Evolutionary conservation across 2,113 vertebrate species (phyloP).

Genomic region (Megaleporinus macrocephalus): DNA sequence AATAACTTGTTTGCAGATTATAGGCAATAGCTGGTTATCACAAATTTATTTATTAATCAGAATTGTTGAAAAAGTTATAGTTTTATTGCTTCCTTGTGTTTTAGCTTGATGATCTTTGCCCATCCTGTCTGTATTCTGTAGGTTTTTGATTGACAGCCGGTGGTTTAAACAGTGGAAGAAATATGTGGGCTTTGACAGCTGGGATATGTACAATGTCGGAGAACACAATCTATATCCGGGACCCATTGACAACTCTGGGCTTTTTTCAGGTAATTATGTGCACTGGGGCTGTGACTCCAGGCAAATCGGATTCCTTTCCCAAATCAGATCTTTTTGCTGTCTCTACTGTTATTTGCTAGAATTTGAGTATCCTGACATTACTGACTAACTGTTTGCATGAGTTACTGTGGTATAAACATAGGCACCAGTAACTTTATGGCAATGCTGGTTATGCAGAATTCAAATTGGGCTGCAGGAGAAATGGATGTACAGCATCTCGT

Average conservation of each 20-base stretch:
- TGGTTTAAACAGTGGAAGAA: constrained; percentile 99
- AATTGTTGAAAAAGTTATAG: neutral
- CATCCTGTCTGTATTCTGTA: constrained; percentile 49
- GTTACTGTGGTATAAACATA: too few relatives aligned
- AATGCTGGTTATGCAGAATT: too few relatives aligned
- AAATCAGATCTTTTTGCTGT: too few relatives aligned
- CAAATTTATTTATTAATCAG: neutral
- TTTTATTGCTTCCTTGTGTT: neutral
- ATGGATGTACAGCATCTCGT: too few relatives aligned
- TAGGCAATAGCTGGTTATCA: neutral
- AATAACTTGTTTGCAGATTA: constrained; percentile 30
- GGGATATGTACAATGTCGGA: constrained; percentile 92
- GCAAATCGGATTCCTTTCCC: too few relatives aligned
- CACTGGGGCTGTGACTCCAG: too few relatives aligned
- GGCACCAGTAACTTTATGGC: too few relatives aligned
- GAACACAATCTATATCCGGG: constrained; percentile 89
- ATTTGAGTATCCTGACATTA: too few relatives aligned
- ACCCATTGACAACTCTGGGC: constrained; percentile 92
- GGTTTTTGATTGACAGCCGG: constrained; percentile 89
- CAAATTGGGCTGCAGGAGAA: too few relatives aligned
- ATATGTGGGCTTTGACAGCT: constrained; percentile 94
- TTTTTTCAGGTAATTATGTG: constrained; percentile 86
- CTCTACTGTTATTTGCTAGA: too few relatives aligned
- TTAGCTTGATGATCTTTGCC: neutral
- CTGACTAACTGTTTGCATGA: too few relatives aligned